Percentiles rank a stretch among this genome's conserved stretches.
phyloP scores from a whole-genome alignment of 2,797 vertebrate genomes.

The Peromyscus nudipes region DNA sequence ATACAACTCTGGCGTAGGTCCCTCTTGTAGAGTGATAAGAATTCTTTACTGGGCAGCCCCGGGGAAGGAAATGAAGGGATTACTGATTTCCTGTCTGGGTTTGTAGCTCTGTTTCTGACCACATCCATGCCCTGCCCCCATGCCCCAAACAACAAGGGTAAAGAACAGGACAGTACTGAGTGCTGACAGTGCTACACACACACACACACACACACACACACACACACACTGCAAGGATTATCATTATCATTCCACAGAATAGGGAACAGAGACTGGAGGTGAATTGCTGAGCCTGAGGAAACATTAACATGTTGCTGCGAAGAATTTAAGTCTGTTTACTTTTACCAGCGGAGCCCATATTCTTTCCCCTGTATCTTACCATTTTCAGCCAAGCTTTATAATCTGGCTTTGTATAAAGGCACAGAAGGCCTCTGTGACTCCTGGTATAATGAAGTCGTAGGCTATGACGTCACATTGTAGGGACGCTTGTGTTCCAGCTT shows the following conservation, averaged over 20 bases:
- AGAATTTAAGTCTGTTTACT: neutral
- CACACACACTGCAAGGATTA: neutral
- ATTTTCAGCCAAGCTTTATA: neutral
- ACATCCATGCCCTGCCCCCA: neutral
- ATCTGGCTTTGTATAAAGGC: neutral
- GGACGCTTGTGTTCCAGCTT: neutral
- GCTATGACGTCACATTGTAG: neutral
- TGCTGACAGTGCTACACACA: neutral
- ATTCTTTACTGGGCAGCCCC: neutral
- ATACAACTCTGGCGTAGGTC: no score
- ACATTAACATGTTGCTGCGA: neutral
- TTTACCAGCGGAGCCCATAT: neutral
- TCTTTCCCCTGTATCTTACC: neutral
- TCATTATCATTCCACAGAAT: neutral
- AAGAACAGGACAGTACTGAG: neutral
- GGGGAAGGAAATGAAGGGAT: neutral
- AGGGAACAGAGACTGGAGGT: neutral
- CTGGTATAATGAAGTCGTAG: neutral
- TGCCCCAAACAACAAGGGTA: neutral
- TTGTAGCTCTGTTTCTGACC: neutral
- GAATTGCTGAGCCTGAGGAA: neutral
- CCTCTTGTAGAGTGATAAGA: neutral
- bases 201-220: neutral
- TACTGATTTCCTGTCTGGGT: slow-evolving; percentile 16
- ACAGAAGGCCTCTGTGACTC: neutral